Evolutionary conservation across 1,140 invertebrate genomes (phyloP), one percentile per base, ranked within the genome.

Genomic region (Drosophila bifasciata): DNA sequence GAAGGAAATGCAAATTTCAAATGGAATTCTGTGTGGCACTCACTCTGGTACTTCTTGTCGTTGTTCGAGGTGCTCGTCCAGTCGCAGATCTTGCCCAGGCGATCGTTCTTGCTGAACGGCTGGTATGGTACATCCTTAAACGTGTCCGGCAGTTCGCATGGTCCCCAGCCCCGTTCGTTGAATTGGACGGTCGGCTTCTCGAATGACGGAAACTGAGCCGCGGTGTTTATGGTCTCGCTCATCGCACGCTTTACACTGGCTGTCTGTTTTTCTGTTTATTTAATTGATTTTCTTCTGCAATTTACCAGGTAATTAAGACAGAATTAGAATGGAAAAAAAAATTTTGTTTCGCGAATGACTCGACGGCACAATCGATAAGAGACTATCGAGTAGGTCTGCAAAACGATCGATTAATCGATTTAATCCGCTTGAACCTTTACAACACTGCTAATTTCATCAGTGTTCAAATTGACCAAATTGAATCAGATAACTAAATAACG

Each of bases 41-140:
- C 93, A 98, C 97, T 98, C 73, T 96, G 95, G 92, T 97, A 98
- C 93, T 98, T 96, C 89, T 98, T 97, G 92, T 99, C 98, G 89
- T 98, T 97, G 89, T 97, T 97, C 1, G 96, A 96, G n/a, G 96
- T 95, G 53, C 97, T 96, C 49, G 98, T 99, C 98, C 98, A 99
- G 92, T 99, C 98, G 77, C 98, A 98, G 68, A 99, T 98, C 95
- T 99, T 99, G 80, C 98, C 98, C 53, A 99, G 93, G 69, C 98
- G 94, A 92, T 99, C 98, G 59, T 97, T 97, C 93, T 99, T 99
- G 51, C 97, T 98, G 91, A 99, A 99, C 15, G 98, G 98, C 92
- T 99, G 98, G 92, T 99, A 99, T 0, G 98, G 98, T 95, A 99
- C 98, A 92, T 99, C 98, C 91, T 97, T 97, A 92, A 98, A 99